Conservation (phyloP, 2,888 invertebrate genomes). For the Sympetrum striolatum region DNA sequence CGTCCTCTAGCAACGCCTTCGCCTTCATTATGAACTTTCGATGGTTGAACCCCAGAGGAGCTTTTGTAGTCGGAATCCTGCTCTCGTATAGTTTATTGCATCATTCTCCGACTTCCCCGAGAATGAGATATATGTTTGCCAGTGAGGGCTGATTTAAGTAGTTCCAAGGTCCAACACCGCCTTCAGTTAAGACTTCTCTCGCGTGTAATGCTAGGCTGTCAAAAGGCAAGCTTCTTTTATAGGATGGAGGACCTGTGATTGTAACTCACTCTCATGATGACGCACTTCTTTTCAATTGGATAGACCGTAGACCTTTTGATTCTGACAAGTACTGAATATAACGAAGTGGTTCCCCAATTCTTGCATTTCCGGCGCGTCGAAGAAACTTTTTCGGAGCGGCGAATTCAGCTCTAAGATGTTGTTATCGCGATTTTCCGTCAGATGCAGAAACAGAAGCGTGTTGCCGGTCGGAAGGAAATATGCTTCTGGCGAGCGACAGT, state of each 20-base stretch:
- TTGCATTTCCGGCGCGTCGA: background rate
- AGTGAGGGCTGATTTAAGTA: background rate
- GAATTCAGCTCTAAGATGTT: no score
- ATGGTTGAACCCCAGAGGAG: background rate
- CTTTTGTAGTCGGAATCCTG: background rate
- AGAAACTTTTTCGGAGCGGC: background rate
- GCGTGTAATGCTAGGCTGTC: background rate
- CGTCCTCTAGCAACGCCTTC: background rate
- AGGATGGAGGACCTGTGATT: conserved; percentile 1
- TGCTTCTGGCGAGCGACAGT: no score
- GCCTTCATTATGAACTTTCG: background rate
- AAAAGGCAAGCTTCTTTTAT: background rate
- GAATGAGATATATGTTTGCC: background rate
- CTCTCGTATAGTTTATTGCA: background rate
- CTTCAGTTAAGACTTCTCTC: background rate
- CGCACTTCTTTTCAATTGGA: background rate
- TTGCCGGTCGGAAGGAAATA: no score
- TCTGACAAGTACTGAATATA: background rate
- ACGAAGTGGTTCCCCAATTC: background rate
- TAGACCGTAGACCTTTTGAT: background rate
- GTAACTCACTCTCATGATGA: background rate
- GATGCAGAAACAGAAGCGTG: no score
- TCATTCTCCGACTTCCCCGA: background rate
- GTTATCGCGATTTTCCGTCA: no score
- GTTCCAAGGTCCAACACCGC: background rate